Evolutionary conservation across 2,797 vertebrate species (phyloP).

Genomic region (Botia kubotai): DNA sequence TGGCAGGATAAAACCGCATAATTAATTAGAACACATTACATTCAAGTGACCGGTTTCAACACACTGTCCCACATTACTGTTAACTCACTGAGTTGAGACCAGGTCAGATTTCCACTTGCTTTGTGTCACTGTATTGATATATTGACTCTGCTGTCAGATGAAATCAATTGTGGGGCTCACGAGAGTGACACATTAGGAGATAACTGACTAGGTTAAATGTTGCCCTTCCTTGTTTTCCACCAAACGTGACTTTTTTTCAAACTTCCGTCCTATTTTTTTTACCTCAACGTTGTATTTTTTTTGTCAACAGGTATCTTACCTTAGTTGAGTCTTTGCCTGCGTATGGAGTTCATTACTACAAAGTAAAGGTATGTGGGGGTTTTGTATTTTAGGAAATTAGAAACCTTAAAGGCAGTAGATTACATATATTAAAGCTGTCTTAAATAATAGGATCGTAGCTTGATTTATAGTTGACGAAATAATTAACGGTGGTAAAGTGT

Average conservation of each 20-base stretch:
- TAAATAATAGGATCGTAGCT: neutral
- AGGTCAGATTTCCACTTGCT: slow-evolving; percentile 64
- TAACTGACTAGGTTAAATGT: slow-evolving; percentile 17
- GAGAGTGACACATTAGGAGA: slow-evolving; percentile 57
- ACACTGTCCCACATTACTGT: slow-evolving; percentile 57
- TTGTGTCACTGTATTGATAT: slow-evolving; percentile 73
- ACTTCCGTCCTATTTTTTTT: slow-evolving; percentile 51
- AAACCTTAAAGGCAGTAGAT: neutral
- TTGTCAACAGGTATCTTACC: slow-evolving; percentile 89
- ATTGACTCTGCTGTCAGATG: slow-evolving; percentile 65
- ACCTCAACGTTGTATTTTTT: slow-evolving; percentile 57
- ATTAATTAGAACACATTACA: slow-evolving; percentile 68
- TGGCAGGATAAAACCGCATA: slow-evolving; percentile 61
- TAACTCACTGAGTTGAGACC: slow-evolving; percentile 53
- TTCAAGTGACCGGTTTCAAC: slow-evolving; percentile 55
- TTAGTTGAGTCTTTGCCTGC: slow-evolving; percentile 93
- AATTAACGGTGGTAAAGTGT: slow-evolving; percentile 12
- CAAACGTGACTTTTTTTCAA: slow-evolving; percentile 36
- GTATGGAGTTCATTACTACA: slow-evolving; percentile 98
- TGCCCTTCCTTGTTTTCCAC: slow-evolving; percentile 13
- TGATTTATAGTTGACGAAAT: slow-evolving; percentile 35
- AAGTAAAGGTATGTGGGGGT: slow-evolving; percentile 89
- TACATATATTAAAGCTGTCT: neutral
- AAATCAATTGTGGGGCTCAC: slow-evolving; percentile 65
- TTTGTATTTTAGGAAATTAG: slow-evolving; percentile 36